Evolutionary conservation across 2,797 vertebrate genomes (phyloP), one percentile per base, ranked within the genome.

Genomic region (Paedocypris micromegethes): DNA sequence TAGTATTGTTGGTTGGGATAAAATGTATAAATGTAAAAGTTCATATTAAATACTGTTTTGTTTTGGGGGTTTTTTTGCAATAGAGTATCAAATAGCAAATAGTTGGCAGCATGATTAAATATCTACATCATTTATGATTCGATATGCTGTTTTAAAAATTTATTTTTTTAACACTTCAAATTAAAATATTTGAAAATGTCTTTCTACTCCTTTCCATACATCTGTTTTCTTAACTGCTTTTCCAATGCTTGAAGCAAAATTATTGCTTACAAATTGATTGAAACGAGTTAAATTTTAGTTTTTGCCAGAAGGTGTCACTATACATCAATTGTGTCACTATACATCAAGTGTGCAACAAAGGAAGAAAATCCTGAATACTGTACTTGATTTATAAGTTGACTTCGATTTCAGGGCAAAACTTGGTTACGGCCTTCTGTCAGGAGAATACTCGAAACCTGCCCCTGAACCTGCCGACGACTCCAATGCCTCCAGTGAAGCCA

Each of bases 391-490:
- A 23, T 23, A 23, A 23, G 23, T 23, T 23, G 23, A 23, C 75
- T 56, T 81, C 66, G 59, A 50, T 72, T 56, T 43, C 85, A 98
- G 96, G 88, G 95, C 95, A 80, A 99, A 99, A 82, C 85, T 98
- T 41, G 96, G 97, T 51, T 89, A 95, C 2, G 95, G 95, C 41
- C 85, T 99, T 72, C 84, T 96, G 77, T 99, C 96, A 23, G 97
- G 96, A 57, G 94, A 97, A 48, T 94, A 98, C 83, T 97, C 94
- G 70, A 97, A 94, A 83, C 94, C 94, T 64, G 89, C 90, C 52
- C 82, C 82, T 6, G 92, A 94, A 67, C 81, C 88, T 3, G 89
- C 83, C 65, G 92, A 91, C 45, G 97, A 97, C 53, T 90, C 90
- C 64, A 86, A 82, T 51, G 71, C 83, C 50, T 80, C 80, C n/a